Conservation (phyloP, 2,797 vertebrate species). For the Clarias platycephalus region DNA sequence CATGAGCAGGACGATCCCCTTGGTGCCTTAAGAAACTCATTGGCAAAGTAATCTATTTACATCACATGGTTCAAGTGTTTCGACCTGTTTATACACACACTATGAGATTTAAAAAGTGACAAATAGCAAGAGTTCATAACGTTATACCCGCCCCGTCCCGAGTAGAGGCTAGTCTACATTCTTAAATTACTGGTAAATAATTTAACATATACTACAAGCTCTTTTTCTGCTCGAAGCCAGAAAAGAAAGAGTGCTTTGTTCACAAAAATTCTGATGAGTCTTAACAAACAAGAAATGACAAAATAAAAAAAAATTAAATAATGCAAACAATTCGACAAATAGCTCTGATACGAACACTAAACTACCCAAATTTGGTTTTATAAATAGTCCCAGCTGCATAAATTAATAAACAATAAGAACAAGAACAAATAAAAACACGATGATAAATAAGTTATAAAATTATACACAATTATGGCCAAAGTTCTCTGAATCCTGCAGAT, state of each 20-base stretch:
- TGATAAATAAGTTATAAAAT: constrained; percentile 73
- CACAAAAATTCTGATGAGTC: constrained; percentile 65
- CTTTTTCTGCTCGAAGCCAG: constrained; percentile 65
- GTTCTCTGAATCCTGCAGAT: constrained; percentile 75
- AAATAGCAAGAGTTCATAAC: constrained; percentile 79
- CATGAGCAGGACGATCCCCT: constrained; percentile 71
- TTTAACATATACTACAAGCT: constrained; percentile 78
- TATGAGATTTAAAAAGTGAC: constrained; percentile 74
- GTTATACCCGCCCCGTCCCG: constrained; percentile 56
- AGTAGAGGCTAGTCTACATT: constrained; percentile 90
- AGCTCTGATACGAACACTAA: constrained; percentile 66
- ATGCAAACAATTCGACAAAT: constrained; percentile 57
- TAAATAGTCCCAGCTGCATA: constrained; percentile 79
- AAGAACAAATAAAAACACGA: constrained; percentile 62
- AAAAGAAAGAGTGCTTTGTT: constrained; percentile 67
- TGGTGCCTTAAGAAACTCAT: constrained; percentile 72
- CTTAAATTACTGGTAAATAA: constrained; percentile 86
- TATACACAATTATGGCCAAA: constrained; percentile 69
- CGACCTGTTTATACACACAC: constrained; percentile 71
- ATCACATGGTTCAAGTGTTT: constrained; percentile 73
- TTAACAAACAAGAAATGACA: constrained; percentile 70
- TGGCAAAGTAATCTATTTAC: constrained; percentile 83
- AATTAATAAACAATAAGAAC: constrained; percentile 60
- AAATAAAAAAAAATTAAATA: constrained; percentile 46
- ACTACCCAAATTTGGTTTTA: constrained; percentile 66